These are phyloP conservation scores for Enteromius unitaeniatus DNA, from an alignment of 2,797 vertebrate species.

Conservation along the genomic window DNA sequence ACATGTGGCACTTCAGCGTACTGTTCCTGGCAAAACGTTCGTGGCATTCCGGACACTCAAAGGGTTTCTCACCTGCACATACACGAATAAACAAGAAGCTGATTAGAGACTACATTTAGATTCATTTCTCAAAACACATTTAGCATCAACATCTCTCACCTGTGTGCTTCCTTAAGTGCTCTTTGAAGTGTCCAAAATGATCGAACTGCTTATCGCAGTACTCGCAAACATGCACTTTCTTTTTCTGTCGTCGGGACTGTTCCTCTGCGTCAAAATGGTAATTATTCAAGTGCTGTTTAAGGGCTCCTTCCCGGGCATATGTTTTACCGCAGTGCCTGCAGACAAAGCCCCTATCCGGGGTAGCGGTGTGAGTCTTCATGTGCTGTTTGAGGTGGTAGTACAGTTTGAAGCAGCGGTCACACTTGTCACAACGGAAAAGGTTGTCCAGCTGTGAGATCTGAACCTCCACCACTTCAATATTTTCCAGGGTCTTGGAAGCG, in stretches of 20 bases:
- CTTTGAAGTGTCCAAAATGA: slow-evolving; percentile 99
- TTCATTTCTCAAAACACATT: background rate
- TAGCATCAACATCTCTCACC: slow-evolving; percentile 66
- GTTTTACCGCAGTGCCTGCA: slow-evolving; percentile 93
- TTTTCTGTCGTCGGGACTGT: slow-evolving; percentile 88
- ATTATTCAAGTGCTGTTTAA: slow-evolving; percentile 92
- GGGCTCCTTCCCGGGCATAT: slow-evolving; percentile 92
- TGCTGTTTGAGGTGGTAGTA: slow-evolving; percentile 99
- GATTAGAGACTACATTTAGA: background rate
- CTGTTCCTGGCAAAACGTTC: slow-evolving; percentile 97
- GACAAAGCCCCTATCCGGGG: slow-evolving; percentile 84
- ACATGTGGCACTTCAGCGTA: slow-evolving; percentile 96
- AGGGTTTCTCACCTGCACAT: slow-evolving; percentile 95
- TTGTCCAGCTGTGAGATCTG: slow-evolving; percentile 96
- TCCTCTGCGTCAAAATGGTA: slow-evolving; percentile 93
- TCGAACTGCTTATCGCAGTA: slow-evolving; percentile 98
- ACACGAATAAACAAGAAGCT: background rate
- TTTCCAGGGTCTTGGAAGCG: slow-evolving; percentile 90
- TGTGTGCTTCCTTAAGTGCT: slow-evolving; percentile 96
- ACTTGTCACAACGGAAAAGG: slow-evolving; percentile 95
- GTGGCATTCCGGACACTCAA: slow-evolving; percentile 96
- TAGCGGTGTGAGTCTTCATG: slow-evolving; percentile 86
- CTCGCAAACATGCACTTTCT: slow-evolving; percentile 96
- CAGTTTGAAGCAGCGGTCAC: slow-evolving; percentile 94
- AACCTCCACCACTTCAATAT: slow-evolving; percentile 94